Evolutionary conservation across 2,113 vertebrate species (phyloP).

Genomic region (Myxocyprinus asiaticus): DNA sequence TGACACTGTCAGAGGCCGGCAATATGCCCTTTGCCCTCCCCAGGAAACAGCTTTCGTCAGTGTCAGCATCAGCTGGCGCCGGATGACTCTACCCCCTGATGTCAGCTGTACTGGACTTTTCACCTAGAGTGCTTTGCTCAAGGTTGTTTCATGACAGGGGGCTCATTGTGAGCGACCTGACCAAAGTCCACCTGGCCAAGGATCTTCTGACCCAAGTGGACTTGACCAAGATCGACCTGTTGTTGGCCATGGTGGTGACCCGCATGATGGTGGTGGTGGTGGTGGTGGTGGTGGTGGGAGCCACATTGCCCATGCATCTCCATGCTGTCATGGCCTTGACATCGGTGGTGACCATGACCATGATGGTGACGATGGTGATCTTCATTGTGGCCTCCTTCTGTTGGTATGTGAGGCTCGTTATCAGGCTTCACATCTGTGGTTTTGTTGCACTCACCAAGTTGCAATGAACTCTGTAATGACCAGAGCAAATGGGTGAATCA

Average conservation of each 20-base stretch:
- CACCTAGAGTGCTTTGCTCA: slow-evolving; percentile 73
- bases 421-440: slow-evolving; percentile 52
- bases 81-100: slow-evolving; percentile 65
- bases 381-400: slow-evolving; percentile 41
- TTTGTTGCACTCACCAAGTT: slow-evolving; percentile 60
- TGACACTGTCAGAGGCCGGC: slow-evolving; percentile 86
- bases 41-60: slow-evolving; percentile 86
- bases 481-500: not conserved
- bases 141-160: slow-evolving; percentile 58
- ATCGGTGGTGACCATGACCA: not conserved
- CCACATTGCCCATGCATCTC: not conserved
- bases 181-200: slow-evolving; percentile 21
- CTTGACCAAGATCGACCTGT: slow-evolving; percentile 37
- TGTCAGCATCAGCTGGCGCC: slow-evolving; percentile 91
- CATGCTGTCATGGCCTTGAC: too few species aligned
- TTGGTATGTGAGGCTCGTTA: slow-evolving; percentile 11
- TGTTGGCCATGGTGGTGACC: slow-evolving; percentile 2
- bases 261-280: slow-evolving; percentile 28
- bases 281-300: slow-evolving; percentile 25
- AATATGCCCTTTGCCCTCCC: slow-evolving; percentile 65
- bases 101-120: slow-evolving; percentile 82
- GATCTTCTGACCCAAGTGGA: not conserved
- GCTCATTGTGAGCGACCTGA: slow-evolving; percentile 52
- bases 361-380: slow-evolving; percentile 15
- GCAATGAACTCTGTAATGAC: slow-evolving; percentile 53